phyloP scores from a whole-genome alignment of 1,140 invertebrate species.

The Brachionus sp. region DNA sequence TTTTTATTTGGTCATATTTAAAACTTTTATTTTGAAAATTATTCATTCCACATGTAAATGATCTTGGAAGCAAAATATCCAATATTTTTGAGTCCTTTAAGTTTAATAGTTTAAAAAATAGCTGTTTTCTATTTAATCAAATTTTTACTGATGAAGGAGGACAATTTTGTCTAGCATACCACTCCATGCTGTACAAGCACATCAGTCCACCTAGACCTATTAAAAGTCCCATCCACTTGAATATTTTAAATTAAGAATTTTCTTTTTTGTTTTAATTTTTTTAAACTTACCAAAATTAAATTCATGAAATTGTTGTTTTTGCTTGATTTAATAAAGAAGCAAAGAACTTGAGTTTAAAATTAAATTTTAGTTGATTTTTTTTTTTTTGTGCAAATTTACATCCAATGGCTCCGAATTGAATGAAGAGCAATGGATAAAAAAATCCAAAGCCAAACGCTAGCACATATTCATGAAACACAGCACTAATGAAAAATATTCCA shows the following conservation, averaged over 20 bases:
- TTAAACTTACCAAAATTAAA: constrained; percentile 26
- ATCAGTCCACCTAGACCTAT: constrained; percentile 72
- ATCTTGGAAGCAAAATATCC: constrained; percentile 56
- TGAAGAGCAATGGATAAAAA: constrained; percentile 78
- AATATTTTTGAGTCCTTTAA: constrained; percentile 44
- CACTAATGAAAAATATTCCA: constrained; percentile 65
- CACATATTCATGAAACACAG: constrained; percentile 80
- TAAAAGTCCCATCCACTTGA: constrained; percentile 74
- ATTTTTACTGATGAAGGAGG: constrained; percentile 33
- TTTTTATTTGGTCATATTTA: constrained; percentile 5
- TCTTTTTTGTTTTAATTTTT: neutral
- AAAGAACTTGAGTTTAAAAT: neutral
- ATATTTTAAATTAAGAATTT: constrained; percentile 63
- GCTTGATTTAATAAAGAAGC: constrained; percentile 16
- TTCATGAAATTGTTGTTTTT: constrained; percentile 38
- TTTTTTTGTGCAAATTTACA: constrained; percentile 52
- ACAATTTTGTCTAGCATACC: constrained; percentile 51
- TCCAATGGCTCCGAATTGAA: constrained; percentile 61
- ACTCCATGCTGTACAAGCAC: constrained; percentile 77
- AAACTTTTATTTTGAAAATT: neutral
- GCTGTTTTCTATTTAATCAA: neutral
- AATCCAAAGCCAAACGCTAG: constrained; percentile 72
- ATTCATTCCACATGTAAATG: constrained; percentile 54
- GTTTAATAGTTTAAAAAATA: neutral
- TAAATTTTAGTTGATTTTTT: neutral